Evolutionary conservation across 2,113 vertebrate species (phyloP).

Genomic region (Rhombomys opimus): DNA sequence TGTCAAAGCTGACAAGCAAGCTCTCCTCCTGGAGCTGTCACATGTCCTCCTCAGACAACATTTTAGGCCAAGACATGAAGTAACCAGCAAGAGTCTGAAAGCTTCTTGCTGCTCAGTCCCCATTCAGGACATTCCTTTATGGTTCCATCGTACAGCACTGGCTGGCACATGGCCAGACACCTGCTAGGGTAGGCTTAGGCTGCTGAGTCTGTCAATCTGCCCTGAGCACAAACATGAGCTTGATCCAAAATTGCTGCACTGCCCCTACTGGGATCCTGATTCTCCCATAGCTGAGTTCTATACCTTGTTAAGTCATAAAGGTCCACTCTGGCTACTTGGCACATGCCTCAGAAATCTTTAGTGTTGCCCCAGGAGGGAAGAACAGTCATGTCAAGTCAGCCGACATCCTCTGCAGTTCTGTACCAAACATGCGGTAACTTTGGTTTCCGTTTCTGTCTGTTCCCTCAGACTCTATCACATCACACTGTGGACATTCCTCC

Average conservation of each 20-base stretch:
- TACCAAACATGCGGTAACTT: not conserved
- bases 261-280: not conserved
- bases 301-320: not conserved
- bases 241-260: not conserved
- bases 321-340: not conserved
- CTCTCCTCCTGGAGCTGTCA: not conserved
- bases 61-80: not conserved
- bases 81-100: not conserved
- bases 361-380: not conserved
- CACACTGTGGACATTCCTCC: constrained; percentile 96
- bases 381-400: not conserved
- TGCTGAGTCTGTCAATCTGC: not conserved
- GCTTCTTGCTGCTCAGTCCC: not conserved
- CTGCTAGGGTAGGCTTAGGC: not conserved
- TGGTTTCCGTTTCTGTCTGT: constrained; percentile 10
- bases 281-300: not conserved
- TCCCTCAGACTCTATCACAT: constrained; percentile 94
- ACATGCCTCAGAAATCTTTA: not conserved
- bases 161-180: not conserved
- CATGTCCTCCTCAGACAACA: not conserved
- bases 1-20: not conserved
- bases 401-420: too few species aligned
- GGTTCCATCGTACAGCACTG: not conserved
- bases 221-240: not conserved
- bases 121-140: not conserved